phyloP scores from a whole-genome alignment of 2,113 vertebrate species.

The Otis tarda region DNA sequence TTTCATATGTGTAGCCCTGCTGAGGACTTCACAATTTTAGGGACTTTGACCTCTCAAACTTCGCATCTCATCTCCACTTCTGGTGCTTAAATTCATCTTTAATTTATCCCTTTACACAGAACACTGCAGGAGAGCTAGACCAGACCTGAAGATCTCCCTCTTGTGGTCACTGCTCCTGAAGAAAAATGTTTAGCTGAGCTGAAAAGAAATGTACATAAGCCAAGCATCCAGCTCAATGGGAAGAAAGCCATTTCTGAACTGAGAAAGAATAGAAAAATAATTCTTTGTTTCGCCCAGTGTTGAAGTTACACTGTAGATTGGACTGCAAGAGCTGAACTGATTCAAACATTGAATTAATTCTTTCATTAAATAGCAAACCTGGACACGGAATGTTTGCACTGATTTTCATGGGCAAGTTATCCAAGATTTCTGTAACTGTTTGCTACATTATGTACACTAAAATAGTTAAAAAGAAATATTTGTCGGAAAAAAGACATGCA shows the following conservation, averaged over 20 bases:
- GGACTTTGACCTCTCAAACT: background rate
- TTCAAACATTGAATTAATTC: background rate
- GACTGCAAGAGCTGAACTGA: background rate
- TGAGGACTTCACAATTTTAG: background rate
- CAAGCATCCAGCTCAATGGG: background rate
- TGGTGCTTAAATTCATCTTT: background rate
- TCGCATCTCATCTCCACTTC: background rate
- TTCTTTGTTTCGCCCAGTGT: background rate
- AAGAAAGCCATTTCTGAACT: background rate
- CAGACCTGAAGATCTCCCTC: background rate
- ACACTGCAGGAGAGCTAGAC: background rate
- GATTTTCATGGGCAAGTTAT: background rate
- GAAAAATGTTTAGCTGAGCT: background rate
- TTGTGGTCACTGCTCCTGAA: background rate
- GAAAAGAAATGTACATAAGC: background rate
- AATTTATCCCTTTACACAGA: background rate
- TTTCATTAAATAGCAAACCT: background rate
- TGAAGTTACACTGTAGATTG: background rate
- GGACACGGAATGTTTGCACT: background rate
- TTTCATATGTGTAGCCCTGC: fast-evolving
- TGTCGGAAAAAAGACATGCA: background rate
- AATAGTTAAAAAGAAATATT: background rate
- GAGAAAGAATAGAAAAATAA: background rate
- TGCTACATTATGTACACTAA: background rate
- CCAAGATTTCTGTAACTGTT: background rate